These are phyloP conservation scores for Cephus cinctus DNA, from an alignment of 1,140 invertebrate genomes.

Conservation along the genomic window DNA sequence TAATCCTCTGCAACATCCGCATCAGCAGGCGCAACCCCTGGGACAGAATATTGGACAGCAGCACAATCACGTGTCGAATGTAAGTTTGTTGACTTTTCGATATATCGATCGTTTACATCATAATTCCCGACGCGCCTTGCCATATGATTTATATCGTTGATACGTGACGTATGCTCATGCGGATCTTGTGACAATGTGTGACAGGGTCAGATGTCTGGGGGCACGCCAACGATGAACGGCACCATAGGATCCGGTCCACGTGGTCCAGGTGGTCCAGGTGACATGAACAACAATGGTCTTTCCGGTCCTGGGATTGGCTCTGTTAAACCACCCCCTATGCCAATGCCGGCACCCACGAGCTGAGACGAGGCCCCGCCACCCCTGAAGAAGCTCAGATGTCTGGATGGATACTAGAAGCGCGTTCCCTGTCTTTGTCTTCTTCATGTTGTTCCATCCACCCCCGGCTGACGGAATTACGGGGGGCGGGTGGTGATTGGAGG, in stretches of 20 bases:
- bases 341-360: constrained; percentile 54
- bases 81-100: constrained; percentile 28
- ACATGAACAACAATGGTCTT: constrained; percentile 55
- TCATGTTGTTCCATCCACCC: too few species aligned
- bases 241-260: constrained; percentile 31
- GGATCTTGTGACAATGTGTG: constrained; percentile 20
- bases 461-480: too few species aligned
- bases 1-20: constrained; percentile 43
- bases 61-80: constrained; percentile 51
- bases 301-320: constrained; percentile 50
- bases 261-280: constrained; percentile 46
- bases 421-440: too few species aligned
- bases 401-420: constrained; percentile 52
- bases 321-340: constrained; percentile 51
- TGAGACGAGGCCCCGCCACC: constrained; percentile 52
- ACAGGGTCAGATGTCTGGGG: constrained; percentile 51
- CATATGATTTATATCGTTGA: background rate
- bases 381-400: constrained; percentile 52
- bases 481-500: too few species aligned
- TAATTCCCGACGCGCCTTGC: background rate
- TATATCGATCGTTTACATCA: background rate
- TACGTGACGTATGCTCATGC: background rate
- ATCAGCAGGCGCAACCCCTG: constrained; percentile 40
- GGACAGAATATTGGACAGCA: constrained; percentile 43
- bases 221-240: constrained; percentile 46